phyloP scores from a whole-genome alignment of 2,888 invertebrate species.

The Eupithecia pulchellata region DNA sequence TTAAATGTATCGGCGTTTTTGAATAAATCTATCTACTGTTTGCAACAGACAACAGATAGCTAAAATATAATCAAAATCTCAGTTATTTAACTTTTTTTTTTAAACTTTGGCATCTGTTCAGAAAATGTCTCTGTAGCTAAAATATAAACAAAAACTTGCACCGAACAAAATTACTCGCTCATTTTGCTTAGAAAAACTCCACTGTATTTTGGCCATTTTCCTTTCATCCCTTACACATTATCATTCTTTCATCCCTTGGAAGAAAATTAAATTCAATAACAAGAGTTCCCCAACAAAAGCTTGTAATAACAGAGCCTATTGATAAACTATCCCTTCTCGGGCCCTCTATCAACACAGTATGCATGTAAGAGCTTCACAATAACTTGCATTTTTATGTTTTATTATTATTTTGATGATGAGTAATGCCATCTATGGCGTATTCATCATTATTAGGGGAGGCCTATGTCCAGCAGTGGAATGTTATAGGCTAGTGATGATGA shows the following conservation, averaged over 20 bases:
- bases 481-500: too few relatives aligned
- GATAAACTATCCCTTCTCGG: slow-evolving; percentile 31
- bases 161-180: background rate
- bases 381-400: background rate
- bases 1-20: background rate
- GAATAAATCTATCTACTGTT: background rate
- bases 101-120: background rate
- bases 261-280: slow-evolving; percentile 44
- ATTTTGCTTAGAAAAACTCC: slow-evolving; percentile 7
- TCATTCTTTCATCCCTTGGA: slow-evolving; percentile 23
- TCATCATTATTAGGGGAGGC: too few relatives aligned
- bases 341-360: slow-evolving; percentile 20
- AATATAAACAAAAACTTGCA: background rate
- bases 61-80: background rate
- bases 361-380: background rate
- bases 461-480: too few relatives aligned
- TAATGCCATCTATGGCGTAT: too few relatives aligned
- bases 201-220: slow-evolving; percentile 22
- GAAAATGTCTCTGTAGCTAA: background rate
- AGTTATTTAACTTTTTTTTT: background rate
- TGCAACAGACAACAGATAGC: background rate
- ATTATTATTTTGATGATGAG: too few relatives aligned
- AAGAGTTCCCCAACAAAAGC: slow-evolving; percentile 34
- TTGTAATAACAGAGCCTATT: slow-evolving; percentile 35
- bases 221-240: slow-evolving; percentile 31